These are phyloP conservation scores for Spheniscus mendiculus DNA, from an alignment of 2,113 vertebrate genomes.

Conservation along the genomic window DNA sequence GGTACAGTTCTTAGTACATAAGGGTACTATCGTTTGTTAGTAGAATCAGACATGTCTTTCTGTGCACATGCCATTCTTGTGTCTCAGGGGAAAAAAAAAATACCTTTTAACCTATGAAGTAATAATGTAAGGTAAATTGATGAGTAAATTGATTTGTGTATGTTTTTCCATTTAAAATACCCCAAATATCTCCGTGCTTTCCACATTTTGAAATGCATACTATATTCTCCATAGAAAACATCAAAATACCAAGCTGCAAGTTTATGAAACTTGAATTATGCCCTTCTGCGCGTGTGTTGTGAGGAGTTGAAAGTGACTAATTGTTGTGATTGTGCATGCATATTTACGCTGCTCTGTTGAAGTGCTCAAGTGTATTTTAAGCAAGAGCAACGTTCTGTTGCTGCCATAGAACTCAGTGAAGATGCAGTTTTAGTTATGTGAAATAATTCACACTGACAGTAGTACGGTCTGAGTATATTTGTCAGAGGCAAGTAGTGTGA, in stretches of 20 bases:
- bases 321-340: rapidly evolving
- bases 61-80: neutral
- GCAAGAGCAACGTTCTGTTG: neutral
- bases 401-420: neutral
- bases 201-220: neutral
- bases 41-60: neutral
- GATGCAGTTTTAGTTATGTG: neutral
- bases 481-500: neutral
- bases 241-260: neutral
- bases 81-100: neutral
- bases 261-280: neutral
- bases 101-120: neutral
- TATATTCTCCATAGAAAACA: neutral
- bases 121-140: neutral
- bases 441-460: neutral
- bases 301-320: neutral
- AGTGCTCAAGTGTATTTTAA: neutral
- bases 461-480: neutral
- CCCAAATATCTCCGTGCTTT: neutral
- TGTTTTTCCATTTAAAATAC: neutral
- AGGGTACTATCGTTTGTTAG: neutral
- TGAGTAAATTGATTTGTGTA: neutral
- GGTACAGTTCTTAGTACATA: neutral
- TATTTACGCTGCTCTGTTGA: neutral
- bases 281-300: neutral